phyloP scores from a whole-genome alignment of 1,140 invertebrate species.

The Archivesica marissinica region DNA sequence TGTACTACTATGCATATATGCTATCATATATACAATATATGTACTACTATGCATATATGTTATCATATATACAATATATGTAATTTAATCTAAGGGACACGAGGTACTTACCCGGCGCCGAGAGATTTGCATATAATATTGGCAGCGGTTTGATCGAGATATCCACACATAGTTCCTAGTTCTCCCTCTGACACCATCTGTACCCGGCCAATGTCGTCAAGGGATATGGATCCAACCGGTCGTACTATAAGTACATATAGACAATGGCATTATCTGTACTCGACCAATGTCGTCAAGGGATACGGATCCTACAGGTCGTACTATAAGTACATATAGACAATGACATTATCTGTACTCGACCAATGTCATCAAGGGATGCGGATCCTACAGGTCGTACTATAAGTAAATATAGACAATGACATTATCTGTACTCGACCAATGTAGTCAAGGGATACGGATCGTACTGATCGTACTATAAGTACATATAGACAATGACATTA shows the following conservation, averaged over 20 bases:
- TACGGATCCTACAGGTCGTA: not conserved
- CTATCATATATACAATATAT: not conserved
- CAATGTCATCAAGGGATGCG: not conserved
- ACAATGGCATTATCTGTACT: not conserved
- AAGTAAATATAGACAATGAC: not conserved
- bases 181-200: constrained; percentile 12
- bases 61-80: not conserved
- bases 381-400: not conserved
- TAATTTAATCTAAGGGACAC: not conserved
- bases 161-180: constrained; percentile 5
- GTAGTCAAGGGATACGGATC: not conserved
- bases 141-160: not conserved
- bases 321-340: not conserved
- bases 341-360: not conserved
- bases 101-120: not conserved
- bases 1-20: not conserved
- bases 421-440: not conserved
- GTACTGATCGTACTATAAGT: not conserved
- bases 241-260: not conserved
- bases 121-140: constrained; percentile 7
- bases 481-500: not conserved
- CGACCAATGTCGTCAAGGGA: not conserved
- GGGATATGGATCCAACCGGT: not conserved
- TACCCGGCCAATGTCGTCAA: not conserved
- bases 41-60: not conserved